Evolutionary conservation across 2,888 invertebrate genomes (phyloP).

Genomic region (Heliconius aoede): DNA sequence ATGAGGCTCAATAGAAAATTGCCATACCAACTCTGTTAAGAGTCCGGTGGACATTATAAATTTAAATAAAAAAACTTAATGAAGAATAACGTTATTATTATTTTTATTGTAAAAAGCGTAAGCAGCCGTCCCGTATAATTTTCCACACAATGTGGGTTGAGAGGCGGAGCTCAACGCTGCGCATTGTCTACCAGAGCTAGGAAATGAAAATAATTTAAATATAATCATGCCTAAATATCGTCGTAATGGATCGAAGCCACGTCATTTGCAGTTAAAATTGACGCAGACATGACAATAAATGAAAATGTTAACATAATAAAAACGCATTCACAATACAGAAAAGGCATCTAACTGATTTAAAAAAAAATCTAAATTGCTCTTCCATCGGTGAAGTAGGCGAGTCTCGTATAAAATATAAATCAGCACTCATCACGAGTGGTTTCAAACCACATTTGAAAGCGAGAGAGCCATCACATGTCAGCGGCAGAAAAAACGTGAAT

Average conservation of each 20-base stretch:
- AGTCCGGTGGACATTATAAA: background rate
- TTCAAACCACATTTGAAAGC: background rate
- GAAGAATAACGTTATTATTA: background rate
- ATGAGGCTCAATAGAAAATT: background rate
- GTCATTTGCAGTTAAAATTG: no score
- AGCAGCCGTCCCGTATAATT: no score
- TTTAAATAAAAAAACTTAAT: no score
- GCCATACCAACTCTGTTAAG: background rate
- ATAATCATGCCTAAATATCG: no score
- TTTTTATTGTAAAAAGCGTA: background rate
- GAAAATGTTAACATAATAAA: background rate
- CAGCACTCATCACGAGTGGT: conserved; percentile 5
- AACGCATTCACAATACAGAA: background rate
- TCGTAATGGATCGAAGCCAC: no score
- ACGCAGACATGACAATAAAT: no score
- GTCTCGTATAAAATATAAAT: conserved; percentile 5
- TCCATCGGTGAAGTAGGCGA: background rate
- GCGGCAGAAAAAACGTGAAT: background rate
- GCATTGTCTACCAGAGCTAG: background rate
- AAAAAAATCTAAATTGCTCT: background rate
- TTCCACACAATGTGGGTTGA: background rate
- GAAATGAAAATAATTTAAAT: background rate
- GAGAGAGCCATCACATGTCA: conserved; percentile 12
- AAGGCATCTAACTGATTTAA: background rate
- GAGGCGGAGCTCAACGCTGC: background rate